Conservation (phyloP, 2,888 invertebrate species). For the Sesia apiformis region DNA sequence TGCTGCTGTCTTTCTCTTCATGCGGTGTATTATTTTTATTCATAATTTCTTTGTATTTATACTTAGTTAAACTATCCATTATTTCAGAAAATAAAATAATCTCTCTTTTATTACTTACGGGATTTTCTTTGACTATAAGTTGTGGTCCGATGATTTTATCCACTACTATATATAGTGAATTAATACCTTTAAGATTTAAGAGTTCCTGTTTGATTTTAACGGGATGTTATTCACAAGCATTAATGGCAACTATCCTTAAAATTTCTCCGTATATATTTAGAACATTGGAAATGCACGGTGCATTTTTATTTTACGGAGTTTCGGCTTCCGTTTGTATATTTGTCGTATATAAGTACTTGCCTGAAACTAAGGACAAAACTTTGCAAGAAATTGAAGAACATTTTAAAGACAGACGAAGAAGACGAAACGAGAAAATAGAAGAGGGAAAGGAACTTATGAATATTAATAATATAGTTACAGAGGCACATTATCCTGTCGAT, state of each 20-base stretch:
- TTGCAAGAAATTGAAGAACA: constrained; percentile 30
- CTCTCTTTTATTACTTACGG: constrained; percentile 27
- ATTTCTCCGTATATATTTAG: constrained; percentile 33
- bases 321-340: constrained; percentile 18
- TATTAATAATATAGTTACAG: not conserved
- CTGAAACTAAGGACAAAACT: constrained; percentile 36
- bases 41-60: constrained; percentile 35
- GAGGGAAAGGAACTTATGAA: constrained; percentile 8
- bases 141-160: constrained; percentile 46
- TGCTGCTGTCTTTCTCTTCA: constrained; percentile 28
- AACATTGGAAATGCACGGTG: constrained; percentile 29
- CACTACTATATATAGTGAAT: constrained; percentile 34
- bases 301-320: constrained; percentile 29
- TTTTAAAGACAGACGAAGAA: constrained; percentile 10
- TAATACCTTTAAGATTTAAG: constrained; percentile 37
- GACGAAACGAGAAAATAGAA: constrained; percentile 7
- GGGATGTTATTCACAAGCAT: constrained; percentile 23
- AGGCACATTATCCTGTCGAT: not conserved
- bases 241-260: constrained; percentile 30
- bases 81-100: constrained; percentile 29
- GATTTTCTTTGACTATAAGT: constrained; percentile 38
- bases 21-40: constrained; percentile 34
- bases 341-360: constrained; percentile 23
- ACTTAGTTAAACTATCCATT: constrained; percentile 22
- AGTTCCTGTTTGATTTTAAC: constrained; percentile 27